Conservation (phyloP, 92 coral and sea anemone genomes). For the Scolanthus callimorphus region DNA sequence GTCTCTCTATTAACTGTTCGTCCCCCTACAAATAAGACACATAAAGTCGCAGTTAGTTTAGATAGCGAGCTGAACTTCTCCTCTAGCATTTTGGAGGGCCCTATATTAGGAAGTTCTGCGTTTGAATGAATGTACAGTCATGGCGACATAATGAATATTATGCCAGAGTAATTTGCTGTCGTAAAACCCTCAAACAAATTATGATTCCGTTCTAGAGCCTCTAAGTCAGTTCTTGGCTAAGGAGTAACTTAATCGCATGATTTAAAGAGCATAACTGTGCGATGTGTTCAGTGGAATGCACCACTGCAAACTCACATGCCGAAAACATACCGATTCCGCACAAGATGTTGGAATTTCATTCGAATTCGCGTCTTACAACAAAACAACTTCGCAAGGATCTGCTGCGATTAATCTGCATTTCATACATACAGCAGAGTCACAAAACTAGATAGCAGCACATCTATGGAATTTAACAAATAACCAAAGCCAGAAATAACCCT, state of each 20-base stretch:
- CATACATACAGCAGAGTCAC: not conserved
- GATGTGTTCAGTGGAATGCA: slow-evolving; percentile 20
- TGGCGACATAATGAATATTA: too few species aligned
- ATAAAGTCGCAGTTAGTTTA: not conserved
- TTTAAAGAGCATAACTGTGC: slow-evolving; percentile 1
- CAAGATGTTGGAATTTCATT: slow-evolving; percentile 15
- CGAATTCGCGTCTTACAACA: not conserved
- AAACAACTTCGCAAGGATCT: not conserved
- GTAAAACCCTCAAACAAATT: too few species aligned
- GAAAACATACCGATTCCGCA: not conserved
- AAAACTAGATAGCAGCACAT: not conserved
- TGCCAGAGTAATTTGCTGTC: too few species aligned
- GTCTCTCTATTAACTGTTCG: slow-evolving; percentile 83
- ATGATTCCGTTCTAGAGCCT: not conserved
- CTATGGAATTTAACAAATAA: not conserved
- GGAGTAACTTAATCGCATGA: not conserved
- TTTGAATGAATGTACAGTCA: not conserved
- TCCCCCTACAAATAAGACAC: slow-evolving; percentile 73
- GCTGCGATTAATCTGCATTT: not conserved
- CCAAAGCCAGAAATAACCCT: not conserved
- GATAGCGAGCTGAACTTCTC: too few species aligned
- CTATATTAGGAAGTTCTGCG: not conserved
- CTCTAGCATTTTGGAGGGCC: not conserved
- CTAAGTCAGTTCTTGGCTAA: not conserved
- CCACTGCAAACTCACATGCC: slow-evolving; percentile 6